Percentiles rank a stretch among this genome's conserved stretches.
phyloP scores from a whole-genome alignment of 2,888 invertebrate genomes.

The Thyatira batis region DNA sequence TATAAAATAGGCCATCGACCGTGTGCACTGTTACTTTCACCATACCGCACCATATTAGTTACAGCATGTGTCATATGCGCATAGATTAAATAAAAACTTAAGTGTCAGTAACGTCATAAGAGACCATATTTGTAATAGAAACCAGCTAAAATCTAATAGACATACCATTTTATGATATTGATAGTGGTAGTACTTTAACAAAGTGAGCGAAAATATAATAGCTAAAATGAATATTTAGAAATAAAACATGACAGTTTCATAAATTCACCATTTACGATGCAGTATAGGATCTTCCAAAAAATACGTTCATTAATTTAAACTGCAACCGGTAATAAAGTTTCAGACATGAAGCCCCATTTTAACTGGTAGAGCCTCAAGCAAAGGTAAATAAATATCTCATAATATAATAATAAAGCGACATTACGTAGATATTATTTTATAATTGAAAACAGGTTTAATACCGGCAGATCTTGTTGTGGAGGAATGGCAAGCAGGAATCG shows the following conservation, averaged over 20 bases:
- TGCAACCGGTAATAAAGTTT: background rate
- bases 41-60: conserved; percentile 34
- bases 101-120: background rate
- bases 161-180: too few relatives aligned
- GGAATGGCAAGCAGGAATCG: conserved; percentile 2
- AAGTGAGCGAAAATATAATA: too few relatives aligned
- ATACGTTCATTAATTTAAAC: too few relatives aligned
- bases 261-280: too few relatives aligned
- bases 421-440: background rate
- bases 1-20: conserved; percentile 31
- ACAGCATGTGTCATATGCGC: conserved; percentile 19
- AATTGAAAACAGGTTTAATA: conserved; percentile 3
- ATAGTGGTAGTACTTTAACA: too few relatives aligned
- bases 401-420: background rate
- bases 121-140: background rate
- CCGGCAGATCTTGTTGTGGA: background rate
- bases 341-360: background rate
- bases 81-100: background rate
- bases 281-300: too few relatives aligned
- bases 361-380: background rate
- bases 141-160: background rate
- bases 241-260: too few relatives aligned
- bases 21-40: conserved; percentile 39
- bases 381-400: background rate
- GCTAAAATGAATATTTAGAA: too few relatives aligned